Base-by-base conservation (phyloP, 2,797 vertebrate species). In the Momotus momota region DNA sequence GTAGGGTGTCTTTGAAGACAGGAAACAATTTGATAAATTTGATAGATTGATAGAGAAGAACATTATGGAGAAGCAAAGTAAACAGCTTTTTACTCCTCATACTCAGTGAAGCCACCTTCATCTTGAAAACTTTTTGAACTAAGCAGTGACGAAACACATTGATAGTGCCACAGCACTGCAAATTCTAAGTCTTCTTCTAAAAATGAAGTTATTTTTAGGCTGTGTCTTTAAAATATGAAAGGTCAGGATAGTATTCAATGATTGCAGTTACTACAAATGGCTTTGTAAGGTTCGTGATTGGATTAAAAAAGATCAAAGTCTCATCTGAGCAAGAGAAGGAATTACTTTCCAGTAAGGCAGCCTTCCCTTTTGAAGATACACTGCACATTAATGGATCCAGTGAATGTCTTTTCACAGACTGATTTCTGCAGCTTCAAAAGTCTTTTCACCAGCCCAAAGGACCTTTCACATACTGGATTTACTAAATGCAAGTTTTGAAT, bases 271-370 rank as follows among this genome's bases (percentile, higher is more conserved):
- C 66, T 58, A 52, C 1, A 0, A 78, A 71, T 66, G 71, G 48
- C 71, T 94, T 74, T 94, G 43, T 90, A 88, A 85, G 87, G 48
- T 82, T 88, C 49, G 29, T 48, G 33, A 48, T 57, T 70, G 49
- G 38, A 70, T 78, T 92, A 38, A 90, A 78, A 80, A 81, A 85
- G 83, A 94, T 94, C 86, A 90, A 92, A 94, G 80, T 46, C 70
- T 85, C 40, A 84, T 85, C 38, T 73, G 61, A 85, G 75, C 72
- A 92, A 45, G 61, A 71, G 75, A 81, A 88, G 66, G 71, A 94
- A 95, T 94, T 90, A 78, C 80, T 78, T 88, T 73, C 29, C 80
- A 25, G 26, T 77, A 85, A 87, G 41, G 61, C 74, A 78, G 38
- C 57, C 27, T 74, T 90, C 75, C n/a, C 57, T 85, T 90, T 90